A percentile compares a stretch with the other conserved stretches of the same genome.
Conservation (phyloP, 1,140 invertebrate genomes). For the Holcopasites calliopsidis region DNA sequence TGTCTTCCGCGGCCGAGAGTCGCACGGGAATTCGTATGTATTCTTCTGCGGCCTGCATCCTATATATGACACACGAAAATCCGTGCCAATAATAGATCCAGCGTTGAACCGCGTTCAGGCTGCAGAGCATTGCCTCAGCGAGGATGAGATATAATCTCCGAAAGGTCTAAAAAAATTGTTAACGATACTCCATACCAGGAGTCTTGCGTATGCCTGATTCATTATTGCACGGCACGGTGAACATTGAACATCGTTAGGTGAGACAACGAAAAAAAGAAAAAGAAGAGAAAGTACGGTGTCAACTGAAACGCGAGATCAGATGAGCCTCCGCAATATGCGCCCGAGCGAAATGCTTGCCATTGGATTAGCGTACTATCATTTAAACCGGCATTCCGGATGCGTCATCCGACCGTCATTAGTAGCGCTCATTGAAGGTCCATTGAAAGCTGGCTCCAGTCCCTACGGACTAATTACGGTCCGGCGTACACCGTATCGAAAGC, state of each 20-base stretch:
- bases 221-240: neutral
- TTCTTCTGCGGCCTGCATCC: neutral
- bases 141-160: too few relatives aligned
- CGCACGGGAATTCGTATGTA: slow-evolving; percentile 35
- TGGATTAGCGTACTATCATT: slow-evolving; percentile 48
- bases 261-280: too few relatives aligned
- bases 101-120: too few relatives aligned
- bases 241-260: neutral
- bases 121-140: too few relatives aligned
- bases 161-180: too few relatives aligned
- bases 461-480: slow-evolving; percentile 47
- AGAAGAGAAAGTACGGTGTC: slow-evolving; percentile 4
- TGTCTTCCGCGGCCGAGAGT: slow-evolving; percentile 36
- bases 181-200: too few relatives aligned
- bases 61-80: slow-evolving; percentile 14
- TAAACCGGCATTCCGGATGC: slow-evolving; percentile 47
- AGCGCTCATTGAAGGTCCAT: slow-evolving; percentile 43
- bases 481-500: slow-evolving; percentile 40
- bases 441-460: slow-evolving; percentile 44
- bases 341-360: slow-evolving; percentile 39
- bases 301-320: slow-evolving; percentile 28
- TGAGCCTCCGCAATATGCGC: slow-evolving; percentile 1
- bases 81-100: slow-evolving; percentile 28
- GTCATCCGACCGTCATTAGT: slow-evolving; percentile 46
- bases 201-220: neutral